phyloP scores from a whole-genome alignment of 2,797 vertebrate genomes.

The Alcedo quadribrachys region DNA sequence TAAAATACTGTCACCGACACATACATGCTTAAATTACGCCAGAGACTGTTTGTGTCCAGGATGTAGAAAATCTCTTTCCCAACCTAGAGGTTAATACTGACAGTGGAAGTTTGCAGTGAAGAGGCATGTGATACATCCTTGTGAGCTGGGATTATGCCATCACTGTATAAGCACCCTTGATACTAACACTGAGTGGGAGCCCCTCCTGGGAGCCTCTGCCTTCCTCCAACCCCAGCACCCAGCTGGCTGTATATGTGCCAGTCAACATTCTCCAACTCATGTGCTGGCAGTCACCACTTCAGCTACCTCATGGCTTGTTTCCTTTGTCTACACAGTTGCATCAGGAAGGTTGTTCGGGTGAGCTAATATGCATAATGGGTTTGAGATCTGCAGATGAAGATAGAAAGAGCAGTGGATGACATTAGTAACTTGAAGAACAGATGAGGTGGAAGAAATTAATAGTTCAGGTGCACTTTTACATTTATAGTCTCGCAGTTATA shows the following conservation, averaged over 20 bases:
- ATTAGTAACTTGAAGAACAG: neutral
- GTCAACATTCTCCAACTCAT: neutral
- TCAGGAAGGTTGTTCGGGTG: neutral
- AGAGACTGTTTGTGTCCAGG: neutral
- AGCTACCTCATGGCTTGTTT: neutral
- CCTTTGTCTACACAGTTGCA: neutral
- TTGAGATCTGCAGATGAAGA: neutral
- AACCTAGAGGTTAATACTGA: neutral
- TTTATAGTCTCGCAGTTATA: neutral
- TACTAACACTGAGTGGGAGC: neutral
- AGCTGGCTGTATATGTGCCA: fast-evolving
- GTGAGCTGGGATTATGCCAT: fast-evolving
- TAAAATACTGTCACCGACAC: neutral
- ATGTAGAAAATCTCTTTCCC: neutral
- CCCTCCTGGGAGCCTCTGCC: no score
- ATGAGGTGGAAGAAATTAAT: neutral
- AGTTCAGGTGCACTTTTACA: neutral
- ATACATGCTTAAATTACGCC: neutral
- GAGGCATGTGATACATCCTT: neutral
- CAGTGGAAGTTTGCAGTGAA: neutral
- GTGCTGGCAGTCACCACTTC: neutral
- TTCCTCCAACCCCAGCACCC: fast-evolving
- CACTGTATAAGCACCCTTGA: neutral
- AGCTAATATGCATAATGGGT: neutral
- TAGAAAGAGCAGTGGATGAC: neutral